Evolutionary conservation across 2,888 invertebrate genomes (phyloP).

Genomic region (Cheilosia impressa): DNA sequence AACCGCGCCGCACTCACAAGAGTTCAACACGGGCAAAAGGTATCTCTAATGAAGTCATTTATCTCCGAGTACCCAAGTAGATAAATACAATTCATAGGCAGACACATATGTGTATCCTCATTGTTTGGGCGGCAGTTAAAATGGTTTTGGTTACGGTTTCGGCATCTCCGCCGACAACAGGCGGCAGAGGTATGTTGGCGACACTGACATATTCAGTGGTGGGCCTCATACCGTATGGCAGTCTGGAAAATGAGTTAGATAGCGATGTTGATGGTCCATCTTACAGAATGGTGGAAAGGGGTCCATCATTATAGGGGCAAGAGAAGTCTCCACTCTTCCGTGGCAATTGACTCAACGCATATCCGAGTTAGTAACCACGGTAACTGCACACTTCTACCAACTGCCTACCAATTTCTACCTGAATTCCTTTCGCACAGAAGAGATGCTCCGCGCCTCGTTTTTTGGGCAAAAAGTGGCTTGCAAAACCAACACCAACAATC

Average conservation of each 20-base stretch:
- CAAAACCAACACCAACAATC: conserved; percentile 16
- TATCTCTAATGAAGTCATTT: conserved; percentile 60
- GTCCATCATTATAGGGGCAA: conserved; percentile 24
- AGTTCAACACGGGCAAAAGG: conserved; percentile 13
- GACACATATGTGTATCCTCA: conserved; percentile 1
- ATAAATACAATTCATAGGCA: neutral
- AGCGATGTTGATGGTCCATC: neutral
- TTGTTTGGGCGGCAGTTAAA: conserved; percentile 16
- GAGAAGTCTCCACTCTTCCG: conserved; percentile 6
- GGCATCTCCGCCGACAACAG: neutral
- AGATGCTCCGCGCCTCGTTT: neutral
- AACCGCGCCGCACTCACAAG: conserved; percentile 13
- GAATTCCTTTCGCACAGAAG: neutral
- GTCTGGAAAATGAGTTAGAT: neutral
- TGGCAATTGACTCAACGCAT: conserved; percentile 28
- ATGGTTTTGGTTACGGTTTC: neutral
- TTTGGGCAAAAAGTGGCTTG: neutral
- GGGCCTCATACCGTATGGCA: neutral
- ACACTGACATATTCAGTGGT: conserved; percentile 9
- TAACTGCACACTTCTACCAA: conserved; percentile 5
- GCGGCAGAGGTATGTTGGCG: neutral
- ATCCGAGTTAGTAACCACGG: conserved; percentile 12
- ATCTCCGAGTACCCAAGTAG: conserved; percentile 18
- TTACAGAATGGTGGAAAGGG: no score
- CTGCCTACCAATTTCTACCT: neutral